phyloP scores from a whole-genome alignment of 2,113 vertebrate genomes.

The Misgurnus mizolepis region DNA sequence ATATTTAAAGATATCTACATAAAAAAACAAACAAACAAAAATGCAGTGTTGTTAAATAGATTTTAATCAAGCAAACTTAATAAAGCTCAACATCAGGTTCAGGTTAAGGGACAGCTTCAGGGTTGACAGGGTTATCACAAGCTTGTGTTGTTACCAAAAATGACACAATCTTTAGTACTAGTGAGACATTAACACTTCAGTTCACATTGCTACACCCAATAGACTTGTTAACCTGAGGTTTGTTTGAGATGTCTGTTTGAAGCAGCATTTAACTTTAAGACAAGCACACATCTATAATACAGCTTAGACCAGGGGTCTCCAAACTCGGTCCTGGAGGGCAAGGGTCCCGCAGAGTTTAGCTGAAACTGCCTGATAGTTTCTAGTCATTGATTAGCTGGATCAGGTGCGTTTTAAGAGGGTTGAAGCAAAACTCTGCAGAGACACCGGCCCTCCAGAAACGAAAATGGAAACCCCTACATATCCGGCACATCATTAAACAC shows the following conservation, averaged over 20 bases:
- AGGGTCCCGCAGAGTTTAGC: no score
- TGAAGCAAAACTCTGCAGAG: no score
- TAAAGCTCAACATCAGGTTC: neutral
- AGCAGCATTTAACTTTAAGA: neutral
- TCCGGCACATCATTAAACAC: neutral
- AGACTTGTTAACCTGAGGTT: slow-evolving; percentile 25
- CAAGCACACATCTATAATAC: neutral
- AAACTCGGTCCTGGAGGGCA: no score
- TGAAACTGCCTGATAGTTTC: no score
- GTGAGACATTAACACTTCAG: slow-evolving; percentile 9
- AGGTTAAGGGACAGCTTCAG: neutral
- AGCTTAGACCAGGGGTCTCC: neutral
- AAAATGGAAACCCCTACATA: neutral
- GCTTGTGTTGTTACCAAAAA: slow-evolving; percentile 30
- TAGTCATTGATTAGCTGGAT: no score
- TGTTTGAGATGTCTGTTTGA: neutral
- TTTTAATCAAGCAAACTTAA: slow-evolving; percentile 24
- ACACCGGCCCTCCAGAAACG: no score
- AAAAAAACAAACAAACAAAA: neutral
- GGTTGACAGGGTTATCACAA: slow-evolving; percentile 16
- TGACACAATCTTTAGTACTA: slow-evolving; percentile 39
- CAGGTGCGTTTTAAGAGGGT: no score
- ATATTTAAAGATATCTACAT: neutral
- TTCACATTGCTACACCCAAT: slow-evolving; percentile 1
- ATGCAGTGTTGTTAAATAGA: slow-evolving; percentile 7